phyloP scores from a whole-genome alignment of 2,113 vertebrate genomes.

The Menura novaehollandiae region DNA sequence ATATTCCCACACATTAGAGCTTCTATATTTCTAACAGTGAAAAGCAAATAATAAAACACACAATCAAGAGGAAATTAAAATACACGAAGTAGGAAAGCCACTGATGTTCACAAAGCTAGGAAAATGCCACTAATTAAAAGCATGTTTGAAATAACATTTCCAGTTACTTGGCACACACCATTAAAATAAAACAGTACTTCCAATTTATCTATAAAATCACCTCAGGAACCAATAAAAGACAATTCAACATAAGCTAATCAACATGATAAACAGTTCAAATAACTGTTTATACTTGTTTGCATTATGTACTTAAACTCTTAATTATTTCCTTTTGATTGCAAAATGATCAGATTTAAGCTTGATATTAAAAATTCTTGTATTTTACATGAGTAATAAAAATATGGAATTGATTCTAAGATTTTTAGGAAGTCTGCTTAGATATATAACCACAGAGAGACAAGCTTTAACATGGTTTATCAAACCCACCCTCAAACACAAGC shows the following conservation, averaged over 20 bases:
- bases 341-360: neutral
- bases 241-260: neutral
- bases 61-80: neutral
- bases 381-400: neutral
- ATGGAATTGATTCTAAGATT: neutral
- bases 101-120: neutral
- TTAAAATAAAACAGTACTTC: neutral
- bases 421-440: neutral
- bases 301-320: neutral
- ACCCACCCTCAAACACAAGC: neutral
- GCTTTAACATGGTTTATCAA: neutral
- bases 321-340: neutral
- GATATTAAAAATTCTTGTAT: neutral
- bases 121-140: neutral
- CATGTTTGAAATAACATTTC: neutral
- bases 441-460: neutral
- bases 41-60: neutral
- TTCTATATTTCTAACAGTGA: neutral
- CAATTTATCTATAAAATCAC: neutral
- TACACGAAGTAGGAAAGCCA: neutral
- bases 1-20: neutral
- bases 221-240: neutral
- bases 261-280: neutral
- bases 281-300: neutral
- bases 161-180: neutral